Conservation (phyloP, 2,888 invertebrate genomes). For the Agrilus cyanescens region DNA sequence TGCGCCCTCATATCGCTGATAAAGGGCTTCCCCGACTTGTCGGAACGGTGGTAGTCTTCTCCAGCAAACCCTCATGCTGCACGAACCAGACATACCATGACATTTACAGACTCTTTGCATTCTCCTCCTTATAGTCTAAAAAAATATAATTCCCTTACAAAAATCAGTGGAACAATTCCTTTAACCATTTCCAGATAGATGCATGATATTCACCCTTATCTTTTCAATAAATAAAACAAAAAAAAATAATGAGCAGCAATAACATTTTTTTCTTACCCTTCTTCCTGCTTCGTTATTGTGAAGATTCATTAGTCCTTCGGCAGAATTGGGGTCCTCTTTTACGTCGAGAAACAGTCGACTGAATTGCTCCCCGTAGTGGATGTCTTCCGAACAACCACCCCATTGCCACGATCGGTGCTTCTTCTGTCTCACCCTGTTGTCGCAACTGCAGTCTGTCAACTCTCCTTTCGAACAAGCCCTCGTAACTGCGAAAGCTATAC, state of each 20-base stretch:
- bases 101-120: conserved; percentile 88
- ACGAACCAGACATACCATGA: conserved; percentile 88
- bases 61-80: conserved; percentile 86
- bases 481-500: conserved; percentile 80
- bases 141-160: conserved; percentile 9
- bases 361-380: conserved; percentile 72
- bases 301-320: conserved; percentile 74
- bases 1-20: conserved; percentile 76
- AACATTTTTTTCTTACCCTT: conserved; percentile 49
- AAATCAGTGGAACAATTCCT: neutral
- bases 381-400: conserved; percentile 91
- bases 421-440: conserved; percentile 58
- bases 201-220: neutral
- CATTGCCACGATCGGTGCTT: conserved; percentile 75
- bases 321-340: conserved; percentile 58
- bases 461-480: conserved; percentile 78
- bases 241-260: neutral
- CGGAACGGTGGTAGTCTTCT: conserved; percentile 67
- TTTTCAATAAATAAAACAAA: conserved; percentile 3
- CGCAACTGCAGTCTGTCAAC: conserved; percentile 80
- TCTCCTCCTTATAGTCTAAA: conserved; percentile 54
- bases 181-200: too few relatives aligned
- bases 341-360: conserved; percentile 80
- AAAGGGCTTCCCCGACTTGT: conserved; percentile 63
- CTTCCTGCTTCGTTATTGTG: conserved; percentile 90